phyloP scores from a whole-genome alignment of 1,140 invertebrate species.

The Meloidogyne hapla region DNA sequence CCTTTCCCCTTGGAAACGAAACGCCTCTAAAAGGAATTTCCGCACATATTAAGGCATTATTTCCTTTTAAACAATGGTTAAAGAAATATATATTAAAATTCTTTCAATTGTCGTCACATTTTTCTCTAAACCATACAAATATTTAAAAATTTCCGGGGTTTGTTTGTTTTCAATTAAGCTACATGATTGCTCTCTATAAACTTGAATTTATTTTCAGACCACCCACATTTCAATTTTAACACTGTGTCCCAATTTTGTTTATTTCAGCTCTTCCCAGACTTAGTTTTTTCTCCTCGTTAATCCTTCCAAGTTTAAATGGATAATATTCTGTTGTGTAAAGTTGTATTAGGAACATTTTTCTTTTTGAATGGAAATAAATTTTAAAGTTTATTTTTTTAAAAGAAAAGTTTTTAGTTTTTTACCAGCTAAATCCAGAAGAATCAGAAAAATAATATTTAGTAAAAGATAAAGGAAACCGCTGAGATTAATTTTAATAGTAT shows the following conservation, averaged over 20 bases:
- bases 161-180: too few species aligned
- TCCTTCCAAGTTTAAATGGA: not conserved
- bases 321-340: not conserved
- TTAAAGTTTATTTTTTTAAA: too few species aligned
- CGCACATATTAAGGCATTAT: not conserved
- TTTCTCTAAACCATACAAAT: not conserved
- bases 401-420: too few species aligned
- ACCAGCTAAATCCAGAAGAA: too few species aligned
- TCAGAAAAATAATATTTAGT: too few species aligned
- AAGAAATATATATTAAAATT: not conserved
- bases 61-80: not conserved
- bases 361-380: too few species aligned
- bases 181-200: not conserved
- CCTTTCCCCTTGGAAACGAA: not conserved
- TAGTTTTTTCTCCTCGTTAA: not conserved
- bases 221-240: not conserved
- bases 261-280: not conserved
- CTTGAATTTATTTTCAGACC: not conserved
- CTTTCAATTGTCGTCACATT: not conserved
- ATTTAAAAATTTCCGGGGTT: too few species aligned
- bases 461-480: too few species aligned
- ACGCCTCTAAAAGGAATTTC: not conserved
- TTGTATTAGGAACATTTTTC: too few species aligned
- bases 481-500: not conserved
- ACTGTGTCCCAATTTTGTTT: not conserved